Evolutionary conservation across 2,797 vertebrate genomes (phyloP).

Genomic region (Argyrosomus regius): DNA sequence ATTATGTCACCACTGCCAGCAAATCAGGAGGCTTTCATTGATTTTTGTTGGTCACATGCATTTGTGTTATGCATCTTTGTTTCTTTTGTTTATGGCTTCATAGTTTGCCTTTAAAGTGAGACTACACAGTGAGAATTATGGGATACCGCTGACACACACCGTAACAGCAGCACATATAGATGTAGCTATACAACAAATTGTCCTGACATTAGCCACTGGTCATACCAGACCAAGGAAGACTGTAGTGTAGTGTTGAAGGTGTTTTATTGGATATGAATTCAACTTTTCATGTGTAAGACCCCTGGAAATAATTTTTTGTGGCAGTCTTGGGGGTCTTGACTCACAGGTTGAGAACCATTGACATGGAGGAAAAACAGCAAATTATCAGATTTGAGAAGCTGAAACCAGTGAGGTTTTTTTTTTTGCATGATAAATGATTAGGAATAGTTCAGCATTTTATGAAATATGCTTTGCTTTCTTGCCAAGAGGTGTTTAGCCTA

Average conservation of each 20-base stretch:
- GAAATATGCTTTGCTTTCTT: too few relatives aligned
- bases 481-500: background rate
- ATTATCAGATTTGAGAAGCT: too few relatives aligned
- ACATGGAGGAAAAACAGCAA: too few relatives aligned
- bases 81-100: background rate
- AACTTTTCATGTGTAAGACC: background rate
- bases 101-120: background rate
- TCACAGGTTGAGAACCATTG: too few relatives aligned
- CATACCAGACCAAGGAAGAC: background rate
- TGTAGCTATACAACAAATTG: background rate
- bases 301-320: too few relatives aligned
- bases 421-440: too few relatives aligned
- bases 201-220: background rate
- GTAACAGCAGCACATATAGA: background rate
- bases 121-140: background rate
- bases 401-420: too few relatives aligned
- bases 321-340: too few relatives aligned
- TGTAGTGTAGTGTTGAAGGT: too few relatives aligned
- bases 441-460: too few relatives aligned
- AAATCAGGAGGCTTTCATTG: background rate
- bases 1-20: conserved; percentile 9
- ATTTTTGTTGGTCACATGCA: background rate
- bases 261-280: background rate
- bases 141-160: background rate
- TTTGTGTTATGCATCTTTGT: background rate